These are phyloP conservation scores for Torymus tubicola DNA, from an alignment of 2,888 invertebrate species.

Conservation along the genomic window DNA sequence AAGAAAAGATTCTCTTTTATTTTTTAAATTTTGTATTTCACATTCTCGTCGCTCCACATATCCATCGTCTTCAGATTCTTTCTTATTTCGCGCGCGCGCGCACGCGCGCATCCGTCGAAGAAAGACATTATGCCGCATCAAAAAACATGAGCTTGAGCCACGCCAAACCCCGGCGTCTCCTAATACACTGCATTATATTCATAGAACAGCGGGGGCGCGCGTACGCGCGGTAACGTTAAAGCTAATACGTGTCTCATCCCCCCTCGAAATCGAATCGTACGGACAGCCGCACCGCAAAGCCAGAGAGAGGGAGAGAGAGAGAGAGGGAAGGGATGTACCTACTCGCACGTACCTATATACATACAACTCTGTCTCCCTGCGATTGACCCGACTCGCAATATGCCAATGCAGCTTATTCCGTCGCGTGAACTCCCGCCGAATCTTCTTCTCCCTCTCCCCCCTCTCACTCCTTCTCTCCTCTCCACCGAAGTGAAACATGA, in stretches of 20 bases:
- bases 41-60: no score
- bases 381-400: conserved; percentile 30
- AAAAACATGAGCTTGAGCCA: conserved; percentile 21
- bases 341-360: no score
- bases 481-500: conserved; percentile 20
- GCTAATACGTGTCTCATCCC: conserved; percentile 15
- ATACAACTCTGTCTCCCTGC: background rate
- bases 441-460: background rate
- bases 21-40: no score
- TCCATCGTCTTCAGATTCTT: background rate
- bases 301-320: no score
- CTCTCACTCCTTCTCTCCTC: background rate
- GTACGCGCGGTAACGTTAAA: background rate
- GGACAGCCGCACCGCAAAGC: background rate
- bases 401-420: conserved; percentile 44
- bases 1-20: no score
- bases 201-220: background rate
- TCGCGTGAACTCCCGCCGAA: background rate
- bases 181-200: conserved; percentile 28
- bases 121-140: background rate
- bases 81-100: no score
- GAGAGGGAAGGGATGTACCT: no score
- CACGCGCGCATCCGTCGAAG: no score
- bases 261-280: conserved; percentile 24
- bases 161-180: background rate